Evolutionary conservation across 2,113 vertebrate genomes (phyloP).

Genomic region (Tragelaphus imberbis): DNA sequence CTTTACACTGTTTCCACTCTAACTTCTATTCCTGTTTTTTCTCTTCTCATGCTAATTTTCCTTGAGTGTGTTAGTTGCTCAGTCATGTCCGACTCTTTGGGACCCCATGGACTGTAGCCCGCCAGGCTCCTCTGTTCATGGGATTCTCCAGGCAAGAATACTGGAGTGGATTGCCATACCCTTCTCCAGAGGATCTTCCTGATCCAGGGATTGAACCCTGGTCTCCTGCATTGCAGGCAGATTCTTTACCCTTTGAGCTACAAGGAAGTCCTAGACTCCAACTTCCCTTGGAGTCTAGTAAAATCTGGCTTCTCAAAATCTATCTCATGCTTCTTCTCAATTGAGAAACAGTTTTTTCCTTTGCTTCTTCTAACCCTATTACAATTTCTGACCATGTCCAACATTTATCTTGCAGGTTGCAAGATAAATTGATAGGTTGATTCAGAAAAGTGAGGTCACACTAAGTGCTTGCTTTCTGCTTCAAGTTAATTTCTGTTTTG

Average conservation of each 20-base stretch:
- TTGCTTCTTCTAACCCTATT: background rate
- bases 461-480: constrained; percentile 7
- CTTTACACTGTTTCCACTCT: background rate
- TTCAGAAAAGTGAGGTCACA: constrained; percentile 26
- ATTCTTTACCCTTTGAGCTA: background rate
- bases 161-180: background rate
- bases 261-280: background rate
- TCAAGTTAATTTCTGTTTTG: constrained; percentile 40
- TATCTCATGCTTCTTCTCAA: background rate
- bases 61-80: background rate
- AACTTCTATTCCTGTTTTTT: background rate
- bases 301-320: background rate
- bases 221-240: background rate
- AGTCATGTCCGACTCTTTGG: fast-evolving
- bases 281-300: background rate
- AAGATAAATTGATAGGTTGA: background rate
- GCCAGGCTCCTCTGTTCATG: background rate
- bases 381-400: background rate
- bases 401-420: background rate
- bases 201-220: background rate
- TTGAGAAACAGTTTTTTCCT: background rate
- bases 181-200: background rate
- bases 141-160: background rate
- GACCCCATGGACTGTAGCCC: background rate
- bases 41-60: background rate